These are phyloP conservation scores for Clarias fuscus DNA, from an alignment of 2,797 vertebrate genomes.

Conservation along the genomic window DNA sequence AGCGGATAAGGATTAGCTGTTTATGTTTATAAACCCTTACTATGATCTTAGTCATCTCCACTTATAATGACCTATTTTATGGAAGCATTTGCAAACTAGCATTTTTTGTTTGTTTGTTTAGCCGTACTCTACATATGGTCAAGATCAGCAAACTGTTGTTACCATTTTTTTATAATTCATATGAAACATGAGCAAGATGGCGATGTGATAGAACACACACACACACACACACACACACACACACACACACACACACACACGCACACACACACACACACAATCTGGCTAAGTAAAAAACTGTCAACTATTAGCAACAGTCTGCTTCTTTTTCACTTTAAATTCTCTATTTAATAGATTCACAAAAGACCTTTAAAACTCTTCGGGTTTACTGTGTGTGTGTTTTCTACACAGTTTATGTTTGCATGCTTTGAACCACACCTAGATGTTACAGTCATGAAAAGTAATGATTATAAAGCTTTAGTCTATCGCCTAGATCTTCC, in stretches of 20 bases:
- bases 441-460: constrained; percentile 21
- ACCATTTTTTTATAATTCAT: not conserved
- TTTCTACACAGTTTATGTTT: not conserved
- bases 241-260: too few species aligned
- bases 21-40: not conserved
- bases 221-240: too few species aligned
- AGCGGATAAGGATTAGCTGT: not conserved
- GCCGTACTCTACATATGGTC: not conserved
- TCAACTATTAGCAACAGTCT: not conserved
- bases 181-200: not conserved
- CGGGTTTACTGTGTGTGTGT: too few species aligned
- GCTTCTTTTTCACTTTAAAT: not conserved
- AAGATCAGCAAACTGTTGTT: not conserved
- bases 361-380: not conserved
- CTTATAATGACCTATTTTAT: not conserved
- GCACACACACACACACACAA: not conserved
- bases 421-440: not conserved
- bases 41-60: not conserved
- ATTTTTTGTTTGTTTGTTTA: not conserved
- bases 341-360: too few species aligned
- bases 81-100: not conserved
- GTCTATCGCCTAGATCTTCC: constrained; percentile 20
- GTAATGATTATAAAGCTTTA: constrained; percentile 20
- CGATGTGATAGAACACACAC: not conserved
- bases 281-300: not conserved